Percentiles rank a stretch among this genome's conserved stretches.
These are phyloP conservation scores for Tolypeutes matacus DNA, from an alignment of 2,797 vertebrate species.

Conservation along the genomic window DNA sequence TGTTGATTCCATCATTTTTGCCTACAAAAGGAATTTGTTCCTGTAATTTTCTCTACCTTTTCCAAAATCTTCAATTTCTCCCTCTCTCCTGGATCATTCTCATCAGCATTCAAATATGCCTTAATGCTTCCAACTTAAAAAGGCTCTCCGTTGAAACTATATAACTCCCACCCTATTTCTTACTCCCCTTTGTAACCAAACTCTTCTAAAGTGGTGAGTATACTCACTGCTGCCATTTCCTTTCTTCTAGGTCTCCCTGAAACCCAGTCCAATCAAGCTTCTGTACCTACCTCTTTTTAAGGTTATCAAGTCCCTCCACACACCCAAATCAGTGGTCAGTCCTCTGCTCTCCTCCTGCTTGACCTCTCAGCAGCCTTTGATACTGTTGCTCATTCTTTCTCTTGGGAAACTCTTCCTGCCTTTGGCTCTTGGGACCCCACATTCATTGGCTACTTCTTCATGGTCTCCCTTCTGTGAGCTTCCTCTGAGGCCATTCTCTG, in stretches of 20 bases:
- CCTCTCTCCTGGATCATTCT: neutral
- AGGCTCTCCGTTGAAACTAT: neutral
- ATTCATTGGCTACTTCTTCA: neutral
- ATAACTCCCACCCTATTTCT: neutral
- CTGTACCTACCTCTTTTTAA: neutral
- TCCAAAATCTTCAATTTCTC: neutral
- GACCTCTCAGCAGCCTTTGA: neutral
- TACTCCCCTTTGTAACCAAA: neutral
- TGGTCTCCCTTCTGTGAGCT: neutral
- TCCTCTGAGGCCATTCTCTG: neutral
- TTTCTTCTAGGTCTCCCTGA: neutral
- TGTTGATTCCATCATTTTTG: neutral
- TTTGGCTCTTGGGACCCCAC: neutral
- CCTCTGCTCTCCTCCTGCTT: neutral
- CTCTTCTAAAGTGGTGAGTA: neutral
- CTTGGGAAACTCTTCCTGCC: neutral
- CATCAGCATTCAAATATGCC: neutral
- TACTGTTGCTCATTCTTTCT: neutral
- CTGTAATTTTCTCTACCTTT: neutral
- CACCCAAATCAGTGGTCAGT: neutral
- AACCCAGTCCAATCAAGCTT: neutral
- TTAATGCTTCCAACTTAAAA: neutral
- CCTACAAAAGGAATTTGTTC: neutral
- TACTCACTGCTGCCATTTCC: neutral
- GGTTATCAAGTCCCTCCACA: neutral